Evolutionary conservation across 2,888 invertebrate species (phyloP), one percentile per base, ranked within the genome.

Genomic region (Papilio protenor): DNA sequence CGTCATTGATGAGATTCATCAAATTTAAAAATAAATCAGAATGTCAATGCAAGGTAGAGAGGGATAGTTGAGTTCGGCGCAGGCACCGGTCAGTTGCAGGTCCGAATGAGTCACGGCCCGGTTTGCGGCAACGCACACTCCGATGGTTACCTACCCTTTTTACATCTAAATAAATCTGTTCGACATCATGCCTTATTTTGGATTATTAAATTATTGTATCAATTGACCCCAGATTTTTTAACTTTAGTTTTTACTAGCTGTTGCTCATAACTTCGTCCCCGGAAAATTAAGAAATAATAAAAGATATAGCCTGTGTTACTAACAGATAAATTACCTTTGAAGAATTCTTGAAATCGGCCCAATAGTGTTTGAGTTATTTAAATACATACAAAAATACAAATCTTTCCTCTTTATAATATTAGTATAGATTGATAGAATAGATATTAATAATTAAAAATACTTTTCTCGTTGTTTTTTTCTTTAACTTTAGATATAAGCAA

Each of bases 51-150:
- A 75, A 77, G 81, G 79, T 47, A 70, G 33, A 70, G 69, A 49
- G 84, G 84, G 84, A 83, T 84, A 80, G 83, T 84, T 80, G 81
- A 80, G 81, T 77, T 78, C 59, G 79, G 76, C 77, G 82, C 45
- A 16, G 79, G 79, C 78, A 79, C 82, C 81, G 82, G 69, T 69
- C 77, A 70, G 69, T 49, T 81, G 82, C 82, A 83, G 61, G 61
- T 61, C 61, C 85, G 75, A 86, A 85, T 90, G 90, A 91, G 83
- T 91, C 90, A 90, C 84, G 79, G 82, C 87, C 88, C 88, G 89
- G 88, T 88, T 90, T 90, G 83, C n/a, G 79, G 78, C 64, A 78
- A 73, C 76, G 82, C 80, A 83, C 77, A 82, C 84, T 82, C 81
- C 83, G 83, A 83, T 84, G 81, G 81, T 81, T 81, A 81, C 84